Conservation (phyloP, 2,113 vertebrate species). For the Pseudorhombus dupliciocellatus region DNA sequence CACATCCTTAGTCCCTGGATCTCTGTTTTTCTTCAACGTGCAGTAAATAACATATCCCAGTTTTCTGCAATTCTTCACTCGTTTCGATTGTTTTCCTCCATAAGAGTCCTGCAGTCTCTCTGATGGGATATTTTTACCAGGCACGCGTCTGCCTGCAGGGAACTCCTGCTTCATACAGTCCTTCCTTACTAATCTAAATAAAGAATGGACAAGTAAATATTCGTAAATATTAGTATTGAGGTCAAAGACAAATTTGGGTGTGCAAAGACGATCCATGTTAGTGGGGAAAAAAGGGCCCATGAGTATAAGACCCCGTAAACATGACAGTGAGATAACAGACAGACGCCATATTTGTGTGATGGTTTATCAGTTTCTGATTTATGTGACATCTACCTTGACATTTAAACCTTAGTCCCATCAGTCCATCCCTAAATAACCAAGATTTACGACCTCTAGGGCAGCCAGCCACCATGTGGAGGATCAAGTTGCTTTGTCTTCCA, state of each 20-base stretch:
- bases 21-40: background rate
- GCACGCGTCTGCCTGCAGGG: constrained; percentile 16
- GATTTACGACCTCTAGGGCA: no score
- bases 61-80: background rate
- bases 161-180: constrained; percentile 8
- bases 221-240: background rate
- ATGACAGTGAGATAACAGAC: no score
- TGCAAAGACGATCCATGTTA: background rate
- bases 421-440: no score
- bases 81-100: constrained; percentile 1
- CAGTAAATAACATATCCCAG: constrained; percentile 15
- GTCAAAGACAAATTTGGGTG: background rate
- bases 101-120: background rate
- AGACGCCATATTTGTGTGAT: no score
- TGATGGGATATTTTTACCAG: constrained; percentile 36
- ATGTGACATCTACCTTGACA: no score
- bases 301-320: no score
- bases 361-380: no score
- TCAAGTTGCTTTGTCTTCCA: no score
- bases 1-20: background rate
- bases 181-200: background rate
- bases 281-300: background rate
- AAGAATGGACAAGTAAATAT: background rate
- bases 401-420: no score
- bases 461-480: no score